Evolutionary conservation across 2,113 vertebrate genomes (phyloP).

Genomic region (Lepus americanus): DNA sequence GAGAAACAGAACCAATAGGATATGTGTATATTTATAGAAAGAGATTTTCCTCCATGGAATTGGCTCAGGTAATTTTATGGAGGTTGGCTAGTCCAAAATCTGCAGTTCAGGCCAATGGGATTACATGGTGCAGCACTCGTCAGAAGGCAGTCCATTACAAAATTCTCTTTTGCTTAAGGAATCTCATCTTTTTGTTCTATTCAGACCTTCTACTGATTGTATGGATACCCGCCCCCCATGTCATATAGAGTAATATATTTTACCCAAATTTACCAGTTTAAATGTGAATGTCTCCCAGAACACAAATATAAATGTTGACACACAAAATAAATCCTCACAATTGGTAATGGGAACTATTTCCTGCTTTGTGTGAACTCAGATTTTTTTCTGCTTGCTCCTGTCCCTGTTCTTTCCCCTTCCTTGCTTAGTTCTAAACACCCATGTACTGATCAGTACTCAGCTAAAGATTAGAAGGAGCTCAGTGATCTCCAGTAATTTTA

Average conservation of each 20-base stretch:
- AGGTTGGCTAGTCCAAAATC: not conserved
- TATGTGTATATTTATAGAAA: not conserved
- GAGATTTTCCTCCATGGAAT: not conserved
- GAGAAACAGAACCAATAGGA: not conserved
- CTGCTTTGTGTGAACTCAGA: not conserved
- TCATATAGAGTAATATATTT: constrained; percentile 13
- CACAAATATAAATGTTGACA: not conserved
- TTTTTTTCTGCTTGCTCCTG: not conserved
- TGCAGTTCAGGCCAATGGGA: not conserved
- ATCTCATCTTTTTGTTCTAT: not conserved
- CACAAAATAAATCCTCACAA: not conserved
- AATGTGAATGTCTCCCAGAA: constrained; percentile 11
- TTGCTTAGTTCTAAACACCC: not conserved
- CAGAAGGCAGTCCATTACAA: not conserved
- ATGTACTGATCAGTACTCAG: not conserved
- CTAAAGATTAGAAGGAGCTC: not conserved
- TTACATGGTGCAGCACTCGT: not conserved
- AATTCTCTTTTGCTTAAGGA: not conserved
- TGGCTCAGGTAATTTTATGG: not conserved
- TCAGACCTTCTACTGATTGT: not conserved
- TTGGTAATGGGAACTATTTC: constrained; percentile 40
- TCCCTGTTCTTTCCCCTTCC: not conserved
- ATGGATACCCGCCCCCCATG: not conserved
- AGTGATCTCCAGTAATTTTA: constrained; percentile 15
- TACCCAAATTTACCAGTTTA: constrained; percentile 14